phyloP scores from a whole-genome alignment of 2,888 invertebrate species.

The Epinotia nisella region DNA sequence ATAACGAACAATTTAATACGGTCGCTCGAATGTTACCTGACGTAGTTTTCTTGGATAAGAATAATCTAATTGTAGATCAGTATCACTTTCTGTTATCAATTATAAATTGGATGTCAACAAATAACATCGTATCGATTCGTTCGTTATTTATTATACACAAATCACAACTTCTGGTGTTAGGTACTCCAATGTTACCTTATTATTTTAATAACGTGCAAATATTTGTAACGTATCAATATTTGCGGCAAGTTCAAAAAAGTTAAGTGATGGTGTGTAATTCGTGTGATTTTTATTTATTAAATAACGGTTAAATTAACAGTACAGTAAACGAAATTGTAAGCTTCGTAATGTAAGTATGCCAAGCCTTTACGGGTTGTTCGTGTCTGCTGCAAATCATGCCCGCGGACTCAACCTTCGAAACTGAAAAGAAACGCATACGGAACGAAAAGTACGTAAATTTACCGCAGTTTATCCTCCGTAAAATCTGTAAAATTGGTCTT shows the following conservation, averaged over 20 bases:
- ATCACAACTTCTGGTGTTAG: slow-evolving; percentile 33
- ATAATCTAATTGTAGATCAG: slow-evolving; percentile 30
- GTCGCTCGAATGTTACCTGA: slow-evolving; percentile 2
- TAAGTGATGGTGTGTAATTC: slow-evolving; percentile 15
- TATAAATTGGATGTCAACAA: slow-evolving; percentile 32
- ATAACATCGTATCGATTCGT: slow-evolving; percentile 3
- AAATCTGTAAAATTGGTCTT: slow-evolving; percentile 13
- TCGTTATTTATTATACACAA: slow-evolving; percentile 21
- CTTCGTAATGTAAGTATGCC: slow-evolving; percentile 64
- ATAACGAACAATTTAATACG: neutral
- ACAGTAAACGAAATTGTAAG: slow-evolving; percentile 53
- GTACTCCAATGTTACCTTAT: slow-evolving; percentile 14
- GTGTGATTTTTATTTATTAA: slow-evolving; percentile 22
- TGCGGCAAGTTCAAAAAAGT: neutral
- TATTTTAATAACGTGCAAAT: slow-evolving; percentile 12
- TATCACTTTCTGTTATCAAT: slow-evolving; percentile 31
- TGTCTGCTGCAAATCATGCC: slow-evolving; percentile 68
- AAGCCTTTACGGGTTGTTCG: slow-evolving; percentile 53
- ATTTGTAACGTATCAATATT: neutral
- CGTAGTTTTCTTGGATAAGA: slow-evolving; percentile 34
- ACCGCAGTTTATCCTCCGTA: neutral
- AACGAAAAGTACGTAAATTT: slow-evolving; percentile 64
- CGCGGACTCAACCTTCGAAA: slow-evolving; percentile 65
- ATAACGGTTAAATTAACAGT: slow-evolving; percentile 27
- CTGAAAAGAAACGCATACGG: slow-evolving; percentile 65